Conservation (phyloP, 2,113 vertebrate species). For the Chaetorhynchus papuensis region DNA sequence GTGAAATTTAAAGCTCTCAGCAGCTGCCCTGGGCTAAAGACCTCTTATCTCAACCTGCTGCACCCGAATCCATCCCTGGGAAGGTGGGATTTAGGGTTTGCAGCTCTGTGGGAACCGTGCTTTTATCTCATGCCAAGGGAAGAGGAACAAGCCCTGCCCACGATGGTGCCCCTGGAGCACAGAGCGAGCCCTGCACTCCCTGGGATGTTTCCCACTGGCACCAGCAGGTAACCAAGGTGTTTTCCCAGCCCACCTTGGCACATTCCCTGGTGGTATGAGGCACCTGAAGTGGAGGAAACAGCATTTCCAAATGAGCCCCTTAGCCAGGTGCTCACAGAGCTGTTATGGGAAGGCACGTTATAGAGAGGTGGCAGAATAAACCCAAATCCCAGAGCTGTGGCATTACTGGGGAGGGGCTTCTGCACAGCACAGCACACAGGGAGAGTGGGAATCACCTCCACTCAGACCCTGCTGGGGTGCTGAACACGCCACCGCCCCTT, state of each 20-base stretch:
- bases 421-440: not conserved
- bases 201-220: not conserved
- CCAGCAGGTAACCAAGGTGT: accelerated
- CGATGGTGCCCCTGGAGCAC: accelerated
- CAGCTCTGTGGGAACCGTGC: not conserved
- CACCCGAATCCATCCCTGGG: accelerated
- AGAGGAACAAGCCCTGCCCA: not conserved
- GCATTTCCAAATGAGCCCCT: not conserved
- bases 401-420: not conserved
- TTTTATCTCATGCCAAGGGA: not conserved
- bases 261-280: accelerated
- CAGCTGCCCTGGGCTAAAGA: not conserved
- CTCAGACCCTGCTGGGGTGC: accelerated
- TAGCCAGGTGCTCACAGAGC: accelerated
- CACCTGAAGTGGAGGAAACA: not conserved
- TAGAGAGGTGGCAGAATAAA: not conserved
- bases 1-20: not conserved
- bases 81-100: not conserved
- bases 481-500: accelerated
- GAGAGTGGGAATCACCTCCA: not conserved
- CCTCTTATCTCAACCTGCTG: accelerated
- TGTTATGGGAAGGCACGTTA: accelerated
- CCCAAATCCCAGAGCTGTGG: accelerated
- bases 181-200: accelerated
- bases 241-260: not conserved